These are phyloP conservation scores for Hemithea aestivaria DNA, from an alignment of 2,888 invertebrate genomes.

Conservation along the genomic window DNA sequence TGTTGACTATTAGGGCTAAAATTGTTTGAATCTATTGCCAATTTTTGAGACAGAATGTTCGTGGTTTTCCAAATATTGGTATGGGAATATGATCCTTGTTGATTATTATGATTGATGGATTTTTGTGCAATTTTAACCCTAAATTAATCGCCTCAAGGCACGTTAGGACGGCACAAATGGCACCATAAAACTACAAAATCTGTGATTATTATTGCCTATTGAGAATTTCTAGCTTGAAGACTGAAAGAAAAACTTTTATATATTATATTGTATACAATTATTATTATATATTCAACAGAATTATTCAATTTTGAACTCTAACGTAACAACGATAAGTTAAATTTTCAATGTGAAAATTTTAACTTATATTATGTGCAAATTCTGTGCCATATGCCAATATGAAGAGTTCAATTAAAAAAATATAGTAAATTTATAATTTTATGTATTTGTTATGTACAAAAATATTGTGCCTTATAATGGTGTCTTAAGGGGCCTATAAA, in stretches of 20 bases:
- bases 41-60: too few relatives aligned
- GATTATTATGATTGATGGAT: neutral
- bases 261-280: slow-evolving; percentile 14
- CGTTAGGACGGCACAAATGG: slow-evolving; percentile 44
- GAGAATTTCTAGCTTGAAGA: slow-evolving; percentile 75
- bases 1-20: too few relatives aligned
- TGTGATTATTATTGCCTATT: slow-evolving; percentile 72
- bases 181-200: slow-evolving; percentile 55
- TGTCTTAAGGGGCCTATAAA: slow-evolving; percentile 44
- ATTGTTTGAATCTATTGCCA: too few relatives aligned
- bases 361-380: slow-evolving; percentile 51
- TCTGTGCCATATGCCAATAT: slow-evolving; percentile 70
- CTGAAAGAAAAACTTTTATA: slow-evolving; percentile 53
- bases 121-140: slow-evolving; percentile 5
- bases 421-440: slow-evolving; percentile 34
- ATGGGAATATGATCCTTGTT: too few relatives aligned
- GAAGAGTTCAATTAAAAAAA: slow-evolving; percentile 42
- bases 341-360: slow-evolving; percentile 13
- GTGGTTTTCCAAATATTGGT: too few relatives aligned
- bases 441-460: slow-evolving; percentile 33
- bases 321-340: too few relatives aligned
- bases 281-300: slow-evolving; percentile 32
- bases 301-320: slow-evolving; percentile 32
- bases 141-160: neutral
- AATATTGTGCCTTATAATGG: slow-evolving; percentile 60